Base-by-base conservation (phyloP, 2,113 vertebrate genomes). In the Pterocles orientalis region DNA sequence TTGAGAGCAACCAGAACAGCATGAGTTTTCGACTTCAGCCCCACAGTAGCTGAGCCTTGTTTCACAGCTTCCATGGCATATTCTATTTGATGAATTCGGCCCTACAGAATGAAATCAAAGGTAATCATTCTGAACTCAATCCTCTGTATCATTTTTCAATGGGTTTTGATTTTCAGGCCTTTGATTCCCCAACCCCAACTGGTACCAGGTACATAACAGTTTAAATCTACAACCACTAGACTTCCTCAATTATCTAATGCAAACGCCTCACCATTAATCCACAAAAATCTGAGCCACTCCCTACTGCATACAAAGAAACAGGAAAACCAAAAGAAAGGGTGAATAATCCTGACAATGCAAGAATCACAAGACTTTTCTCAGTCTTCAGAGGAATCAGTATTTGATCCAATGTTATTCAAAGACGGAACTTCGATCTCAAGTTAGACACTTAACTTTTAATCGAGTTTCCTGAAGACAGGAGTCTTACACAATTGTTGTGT, bases 41-140 rank as follows among this genome's bases (percentile, higher is more conserved):
- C 99, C 56, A 99, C 99, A 7, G 99, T 99, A 57, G 99, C 99
- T 47, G 99, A 99, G 15, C 99, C 99, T 96, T 99, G 99, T 83
- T 99, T 99, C 96, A 99, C 99, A 25, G 99, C 99, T 97, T 99
- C 99, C 99, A 99, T 99, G 64, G 99, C 99, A 88, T 99, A 99
- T 83, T 99, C 99, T 68, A 99, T 99, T 97, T 99, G 99, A 97
- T 99, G 99, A 95, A 99, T 99, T 73, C 99, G 99, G 28, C 99
- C 98, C 98, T 98, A 75, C 51, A 96, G 47, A 93, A 80, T 24
- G 90, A 96, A 95, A 88, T 6, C 26, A 33, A 75, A 68, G 34
- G 25, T 9, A 33, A 11, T 14, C 8, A 51, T 28, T 33, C 24
- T 54, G 21, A 14, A 73, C 21, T 39, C 29, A 62, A 82, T 29